These are phyloP conservation scores for Falcaria lacertinaria DNA, from an alignment of 2,888 invertebrate genomes.

Conservation along the genomic window DNA sequence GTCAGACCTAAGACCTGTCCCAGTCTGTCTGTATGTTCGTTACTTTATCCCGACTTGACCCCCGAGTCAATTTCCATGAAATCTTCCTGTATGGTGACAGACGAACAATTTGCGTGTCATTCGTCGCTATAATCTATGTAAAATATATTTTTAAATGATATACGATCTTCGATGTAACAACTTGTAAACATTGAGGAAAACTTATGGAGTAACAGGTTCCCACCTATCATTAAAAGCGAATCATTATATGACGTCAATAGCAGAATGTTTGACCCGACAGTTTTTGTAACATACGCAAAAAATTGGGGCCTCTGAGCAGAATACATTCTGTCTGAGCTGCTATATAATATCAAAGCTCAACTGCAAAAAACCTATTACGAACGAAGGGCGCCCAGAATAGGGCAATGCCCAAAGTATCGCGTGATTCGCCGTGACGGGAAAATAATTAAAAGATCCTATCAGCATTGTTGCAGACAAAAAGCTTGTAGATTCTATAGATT, in stretches of 20 bases:
- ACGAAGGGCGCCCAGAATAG: conserved; percentile 35
- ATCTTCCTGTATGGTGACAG: no score
- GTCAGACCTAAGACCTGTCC: no score
- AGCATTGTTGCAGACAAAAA: conserved; percentile 32
- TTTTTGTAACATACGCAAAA: conserved; percentile 25
- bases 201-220: not conserved
- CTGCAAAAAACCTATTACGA: conserved; percentile 33
- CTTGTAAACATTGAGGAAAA: not conserved
- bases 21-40: no score
- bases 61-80: no score
- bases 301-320: conserved; percentile 9
- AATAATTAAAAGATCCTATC: conserved; percentile 47
- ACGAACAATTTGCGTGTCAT: not conserved
- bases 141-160: no score
- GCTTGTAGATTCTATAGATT: conserved; percentile 18
- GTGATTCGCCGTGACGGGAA: conserved; percentile 34
- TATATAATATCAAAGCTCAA: conserved; percentile 26
- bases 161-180: not conserved
- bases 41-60: no score
- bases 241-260: not conserved
- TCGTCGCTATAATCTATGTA: no score
- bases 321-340: conserved; percentile 29
- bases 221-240: not conserved
- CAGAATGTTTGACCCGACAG: conserved; percentile 5
- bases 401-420: conserved; percentile 26